A percentile compares a stretch with the other conserved stretches of the same genome.
Evolutionary conservation across 1,140 invertebrate genomes (phyloP).

Genomic region (Manduca sexta): DNA sequence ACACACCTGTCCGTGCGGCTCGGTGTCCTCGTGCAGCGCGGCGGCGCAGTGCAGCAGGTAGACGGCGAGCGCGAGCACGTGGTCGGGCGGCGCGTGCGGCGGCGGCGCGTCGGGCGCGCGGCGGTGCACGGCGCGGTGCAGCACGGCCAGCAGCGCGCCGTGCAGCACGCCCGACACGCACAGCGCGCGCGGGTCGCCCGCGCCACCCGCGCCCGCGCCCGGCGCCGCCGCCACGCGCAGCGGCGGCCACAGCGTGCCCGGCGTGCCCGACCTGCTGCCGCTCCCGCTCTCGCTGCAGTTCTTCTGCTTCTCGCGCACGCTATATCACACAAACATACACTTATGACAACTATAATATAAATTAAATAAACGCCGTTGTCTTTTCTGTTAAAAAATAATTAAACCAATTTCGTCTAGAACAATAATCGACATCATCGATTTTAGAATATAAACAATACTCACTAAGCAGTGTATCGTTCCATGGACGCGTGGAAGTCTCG

Average conservation of each 20-base stretch:
- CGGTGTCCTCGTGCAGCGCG: slow-evolving; percentile 60
- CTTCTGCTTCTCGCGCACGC: slow-evolving; percentile 58
- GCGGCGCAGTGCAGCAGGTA: slow-evolving; percentile 85
- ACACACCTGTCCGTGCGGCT: slow-evolving; percentile 21
- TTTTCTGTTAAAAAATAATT: no score
- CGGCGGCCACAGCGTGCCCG: slow-evolving; percentile 56
- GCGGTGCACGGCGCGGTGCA: slow-evolving; percentile 88
- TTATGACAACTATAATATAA: background rate
- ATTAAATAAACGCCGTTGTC: no score
- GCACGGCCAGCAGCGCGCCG: slow-evolving; percentile 86
- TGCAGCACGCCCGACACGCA: slow-evolving; percentile 83
- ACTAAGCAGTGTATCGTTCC: slow-evolving; percentile 92
- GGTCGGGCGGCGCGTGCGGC: slow-evolving; percentile 83
- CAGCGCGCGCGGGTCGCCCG: slow-evolving; percentile 50
- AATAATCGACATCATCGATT: no score
- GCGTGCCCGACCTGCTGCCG: slow-evolving; percentile 2
- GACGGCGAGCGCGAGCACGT: slow-evolving; percentile 87
- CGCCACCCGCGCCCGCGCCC: slow-evolving; percentile 27
- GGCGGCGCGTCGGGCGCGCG: slow-evolving; percentile 81
- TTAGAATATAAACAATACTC: no score
- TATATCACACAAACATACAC: slow-evolving; percentile 7
- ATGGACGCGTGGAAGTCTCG: slow-evolving; percentile 95
- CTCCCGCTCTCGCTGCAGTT: slow-evolving; percentile 6
- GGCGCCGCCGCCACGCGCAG: slow-evolving; percentile 32
- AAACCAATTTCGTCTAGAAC: no score